phyloP scores from a whole-genome alignment of 2,797 vertebrate genomes.

The Lepus townsendii region DNA sequence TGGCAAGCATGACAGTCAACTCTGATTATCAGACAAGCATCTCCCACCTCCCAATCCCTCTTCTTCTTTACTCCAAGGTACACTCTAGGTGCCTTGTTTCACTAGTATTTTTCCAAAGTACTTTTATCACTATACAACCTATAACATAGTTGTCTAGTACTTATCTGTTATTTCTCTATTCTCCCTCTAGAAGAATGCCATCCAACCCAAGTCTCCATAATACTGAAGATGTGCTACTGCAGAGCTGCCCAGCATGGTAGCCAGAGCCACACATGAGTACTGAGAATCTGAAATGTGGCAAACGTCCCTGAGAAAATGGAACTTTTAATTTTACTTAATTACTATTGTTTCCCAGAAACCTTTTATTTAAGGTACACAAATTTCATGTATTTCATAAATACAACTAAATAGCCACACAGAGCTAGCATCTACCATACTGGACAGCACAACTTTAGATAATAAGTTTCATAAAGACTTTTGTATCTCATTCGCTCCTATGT shows the following conservation, averaged over 20 bases:
- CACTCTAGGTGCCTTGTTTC: not conserved
- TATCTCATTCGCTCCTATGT: not conserved
- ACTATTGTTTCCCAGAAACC: too few species aligned
- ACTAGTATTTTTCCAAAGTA: not conserved
- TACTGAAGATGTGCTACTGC: not conserved
- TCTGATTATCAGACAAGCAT: not conserved
- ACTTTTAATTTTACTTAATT: constrained; percentile 1
- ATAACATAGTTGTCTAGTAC: not conserved
- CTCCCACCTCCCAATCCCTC: not conserved
- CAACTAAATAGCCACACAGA: not conserved
- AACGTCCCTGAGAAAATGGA: not conserved
- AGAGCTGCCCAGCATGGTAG: not conserved
- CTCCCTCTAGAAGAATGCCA: not conserved
- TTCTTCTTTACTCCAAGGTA: not conserved
- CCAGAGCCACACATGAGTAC: not conserved
- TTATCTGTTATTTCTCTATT: not conserved
- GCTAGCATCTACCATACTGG: not conserved
- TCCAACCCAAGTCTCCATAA: not conserved
- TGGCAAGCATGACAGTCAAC: not conserved
- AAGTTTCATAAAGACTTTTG: not conserved
- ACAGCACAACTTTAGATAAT: not conserved
- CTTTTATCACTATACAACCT: not conserved
- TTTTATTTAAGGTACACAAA: too few species aligned
- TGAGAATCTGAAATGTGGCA: not conserved
- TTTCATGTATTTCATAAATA: not conserved